Percentiles rank a stretch among this genome's conserved stretches.
phyloP scores from a whole-genome alignment of 2,113 vertebrate genomes.

The Phyllostomus discolor region DNA sequence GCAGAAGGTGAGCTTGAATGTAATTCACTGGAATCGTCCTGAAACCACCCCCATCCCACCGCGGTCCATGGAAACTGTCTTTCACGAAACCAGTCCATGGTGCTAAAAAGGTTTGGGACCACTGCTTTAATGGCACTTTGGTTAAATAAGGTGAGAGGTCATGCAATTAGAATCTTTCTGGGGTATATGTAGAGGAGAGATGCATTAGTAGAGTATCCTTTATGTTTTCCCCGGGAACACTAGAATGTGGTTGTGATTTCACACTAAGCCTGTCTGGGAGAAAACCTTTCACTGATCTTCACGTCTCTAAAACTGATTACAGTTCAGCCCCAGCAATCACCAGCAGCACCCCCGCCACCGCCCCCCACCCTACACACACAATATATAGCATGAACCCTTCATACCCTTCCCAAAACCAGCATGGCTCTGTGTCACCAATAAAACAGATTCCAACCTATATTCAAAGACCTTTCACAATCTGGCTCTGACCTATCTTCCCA shows the following conservation, averaged over 20 bases:
- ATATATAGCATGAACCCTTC: background rate
- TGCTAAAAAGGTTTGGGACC: too few species aligned
- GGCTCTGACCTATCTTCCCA: background rate
- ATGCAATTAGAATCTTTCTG: background rate
- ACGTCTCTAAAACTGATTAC: background rate
- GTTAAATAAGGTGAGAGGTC: background rate
- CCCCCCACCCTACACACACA: background rate
- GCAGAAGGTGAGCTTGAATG: too few species aligned
- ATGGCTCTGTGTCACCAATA: background rate
- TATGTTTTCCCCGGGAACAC: background rate
- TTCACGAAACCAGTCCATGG: too few species aligned
- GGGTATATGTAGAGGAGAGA: background rate
- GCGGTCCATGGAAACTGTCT: too few species aligned
- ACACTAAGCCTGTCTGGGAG: background rate
- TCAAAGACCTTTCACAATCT: background rate
- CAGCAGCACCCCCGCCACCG: background rate
- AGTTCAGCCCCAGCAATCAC: background rate
- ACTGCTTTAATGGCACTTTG: background rate
- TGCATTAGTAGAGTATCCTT: background rate
- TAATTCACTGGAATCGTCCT: too few species aligned
- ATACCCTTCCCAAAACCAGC: background rate
- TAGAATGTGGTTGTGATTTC: background rate
- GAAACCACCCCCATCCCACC: too few species aligned
- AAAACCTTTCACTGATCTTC: background rate
- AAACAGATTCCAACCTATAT: background rate